Base-by-base conservation (phyloP, 2,888 invertebrate genomes). In the Euspilapteryx auroguttella region DNA sequence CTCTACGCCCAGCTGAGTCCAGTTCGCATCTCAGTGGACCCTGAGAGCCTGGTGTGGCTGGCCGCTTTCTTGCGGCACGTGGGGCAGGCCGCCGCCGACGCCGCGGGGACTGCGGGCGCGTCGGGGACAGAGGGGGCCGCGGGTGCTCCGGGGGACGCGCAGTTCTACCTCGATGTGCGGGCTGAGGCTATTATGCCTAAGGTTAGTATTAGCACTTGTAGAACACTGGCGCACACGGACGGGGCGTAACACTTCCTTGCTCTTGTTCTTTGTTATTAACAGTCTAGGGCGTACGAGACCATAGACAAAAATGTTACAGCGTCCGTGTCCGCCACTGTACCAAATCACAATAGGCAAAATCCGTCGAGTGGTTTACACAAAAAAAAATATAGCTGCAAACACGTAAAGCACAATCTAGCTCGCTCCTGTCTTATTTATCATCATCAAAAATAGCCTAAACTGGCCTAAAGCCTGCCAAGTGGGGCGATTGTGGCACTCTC, bases 111-210 rank as follows among this genome's bases (percentile, higher is more conserved):
- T 3, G 30, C 28, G 8, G 36, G 34, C 1, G 62, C 61, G 27
- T 52, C 62, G 26, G 55, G 62, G n/a, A 35, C 41, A 31, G 28
- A 34, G 13, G 28, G 34, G 14, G 5, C 17, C 5, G 8, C 5
- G 17, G 36, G 37, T 11, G n/a, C n/a, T n/a, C n/a, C n/a, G n/a
- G 24, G 43, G 32, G 37, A 40, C 28, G 36, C 42, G 8, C 39
- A 53, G 1, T 58, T 64, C 55, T 90, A 90, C 47, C 83, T 92
- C 51, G 94, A 94, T 55, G 86, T 94, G 24, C 85, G 91, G 53
- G 77, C 94, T 33, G 95, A 97, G 75, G 87, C 94, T 25, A 89
- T 98, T 43, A 89, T 96, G 85, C 95, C 96, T 13, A 87, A 90
- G 77, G 92, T 93, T 61, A 58, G 64, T 11, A 2, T 21, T 17